Conservation (phyloP, 2,113 vertebrate genomes). For the Carettochelys insculpta region DNA sequence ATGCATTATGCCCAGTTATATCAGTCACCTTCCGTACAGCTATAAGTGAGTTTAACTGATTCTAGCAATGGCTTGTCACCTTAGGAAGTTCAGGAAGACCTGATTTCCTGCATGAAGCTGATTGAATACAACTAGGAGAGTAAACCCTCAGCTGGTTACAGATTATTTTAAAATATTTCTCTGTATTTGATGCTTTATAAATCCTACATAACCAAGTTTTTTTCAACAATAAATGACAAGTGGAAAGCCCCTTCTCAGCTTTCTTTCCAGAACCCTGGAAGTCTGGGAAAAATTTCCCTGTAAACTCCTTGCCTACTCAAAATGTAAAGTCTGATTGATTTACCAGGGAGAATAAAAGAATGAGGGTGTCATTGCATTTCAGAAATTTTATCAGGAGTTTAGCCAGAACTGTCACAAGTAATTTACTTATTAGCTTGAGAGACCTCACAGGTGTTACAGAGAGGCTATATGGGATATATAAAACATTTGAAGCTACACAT, state of each 20-base stretch:
- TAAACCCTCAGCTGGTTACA: background rate
- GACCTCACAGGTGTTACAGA: rapidly evolving
- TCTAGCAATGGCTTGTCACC: background rate
- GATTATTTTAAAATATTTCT: conserved; percentile 10
- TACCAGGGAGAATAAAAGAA: conserved; percentile 46
- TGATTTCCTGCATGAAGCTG: background rate
- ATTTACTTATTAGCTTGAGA: conserved; percentile 50
- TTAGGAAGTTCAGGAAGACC: conserved; percentile 14
- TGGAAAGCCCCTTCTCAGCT: background rate
- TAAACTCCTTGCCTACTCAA: conserved; percentile 33
- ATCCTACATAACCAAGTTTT: background rate
- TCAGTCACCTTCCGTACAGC: background rate
- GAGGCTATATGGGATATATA: background rate
- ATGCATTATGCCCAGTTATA: background rate
- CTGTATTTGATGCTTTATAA: background rate
- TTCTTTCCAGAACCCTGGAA: background rate
- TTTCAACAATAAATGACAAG: background rate
- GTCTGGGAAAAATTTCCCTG: conserved; percentile 50
- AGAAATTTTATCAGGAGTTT: conserved; percentile 51
- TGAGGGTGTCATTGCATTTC: conserved; percentile 32
- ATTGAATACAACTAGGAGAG: background rate
- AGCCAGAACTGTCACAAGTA: background rate
- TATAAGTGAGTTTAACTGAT: conserved; percentile 7
- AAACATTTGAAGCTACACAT: background rate
- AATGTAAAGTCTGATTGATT: conserved; percentile 56